Conservation (phyloP, 2,113 vertebrate genomes). For the Sorex fumeus region DNA sequence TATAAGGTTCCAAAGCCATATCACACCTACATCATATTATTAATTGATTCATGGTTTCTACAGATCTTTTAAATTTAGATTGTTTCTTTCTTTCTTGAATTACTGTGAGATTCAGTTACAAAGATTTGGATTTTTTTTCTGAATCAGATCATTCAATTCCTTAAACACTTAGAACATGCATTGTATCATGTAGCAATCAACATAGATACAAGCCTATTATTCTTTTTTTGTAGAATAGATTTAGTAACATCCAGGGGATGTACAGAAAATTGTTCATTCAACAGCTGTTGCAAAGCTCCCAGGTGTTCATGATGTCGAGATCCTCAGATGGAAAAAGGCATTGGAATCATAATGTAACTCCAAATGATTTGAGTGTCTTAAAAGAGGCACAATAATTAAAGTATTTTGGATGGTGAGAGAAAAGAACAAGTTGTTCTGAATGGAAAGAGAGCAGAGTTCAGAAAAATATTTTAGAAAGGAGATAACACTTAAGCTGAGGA, state of each 20-base stretch:
- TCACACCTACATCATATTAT: no score
- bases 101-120: neutral
- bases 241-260: neutral
- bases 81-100: no score
- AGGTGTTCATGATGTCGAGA: conserved; percentile 15
- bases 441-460: conserved; percentile 59
- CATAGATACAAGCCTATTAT: conserved; percentile 2
- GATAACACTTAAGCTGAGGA: conserved; percentile 50
- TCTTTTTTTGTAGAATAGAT: conserved; percentile 2
- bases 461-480: conserved; percentile 57
- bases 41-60: neutral
- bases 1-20: no score
- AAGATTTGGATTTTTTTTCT: conserved; percentile 21
- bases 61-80: neutral
- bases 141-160: conserved; percentile 36
- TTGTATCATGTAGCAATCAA: neutral
- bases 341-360: rapidly evolving
- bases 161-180: neutral
- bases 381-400: neutral
- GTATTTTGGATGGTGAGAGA: conserved; percentile 36
- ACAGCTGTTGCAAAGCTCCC: conserved; percentile 36
- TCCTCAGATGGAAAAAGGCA: neutral
- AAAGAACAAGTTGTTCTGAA: conserved; percentile 47
- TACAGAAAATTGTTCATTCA: neutral
- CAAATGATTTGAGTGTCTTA: neutral